Evolutionary conservation across 2,113 vertebrate genomes (phyloP).

Genomic region (Atlantisia rogersi): DNA sequence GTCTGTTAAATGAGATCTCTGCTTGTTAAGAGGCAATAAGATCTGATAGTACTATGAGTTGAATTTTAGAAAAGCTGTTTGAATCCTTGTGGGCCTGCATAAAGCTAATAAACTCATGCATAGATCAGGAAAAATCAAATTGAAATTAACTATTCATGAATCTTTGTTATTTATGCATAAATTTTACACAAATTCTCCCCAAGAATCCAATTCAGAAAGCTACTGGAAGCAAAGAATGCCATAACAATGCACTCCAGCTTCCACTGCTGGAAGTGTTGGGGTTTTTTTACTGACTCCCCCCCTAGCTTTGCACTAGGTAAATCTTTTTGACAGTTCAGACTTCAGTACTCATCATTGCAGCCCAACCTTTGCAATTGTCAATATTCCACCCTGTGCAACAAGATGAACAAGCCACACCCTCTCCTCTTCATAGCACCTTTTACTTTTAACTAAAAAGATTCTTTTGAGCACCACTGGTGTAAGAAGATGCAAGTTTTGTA

Average conservation of each 20-base stretch:
- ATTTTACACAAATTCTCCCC: neutral
- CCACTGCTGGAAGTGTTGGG: neutral
- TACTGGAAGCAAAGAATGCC: neutral
- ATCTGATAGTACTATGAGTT: neutral
- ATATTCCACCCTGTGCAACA: neutral
- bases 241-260: neutral
- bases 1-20: neutral
- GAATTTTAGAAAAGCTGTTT: neutral
- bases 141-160: constrained; percentile 27
- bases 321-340: neutral
- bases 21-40: neutral
- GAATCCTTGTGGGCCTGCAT: neutral
- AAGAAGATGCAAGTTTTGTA: neutral
- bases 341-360: neutral
- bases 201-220: constrained; percentile 22
- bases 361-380: neutral
- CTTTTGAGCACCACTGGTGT: neutral
- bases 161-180: constrained; percentile 6
- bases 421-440: neutral
- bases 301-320: neutral
- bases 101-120: constrained; percentile 16
- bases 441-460: neutral
- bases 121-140: neutral
- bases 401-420: neutral
- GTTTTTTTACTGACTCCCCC: neutral